These are phyloP conservation scores for Nymphalis io DNA, from an alignment of 1,140 invertebrate species.

Conservation along the genomic window DNA sequence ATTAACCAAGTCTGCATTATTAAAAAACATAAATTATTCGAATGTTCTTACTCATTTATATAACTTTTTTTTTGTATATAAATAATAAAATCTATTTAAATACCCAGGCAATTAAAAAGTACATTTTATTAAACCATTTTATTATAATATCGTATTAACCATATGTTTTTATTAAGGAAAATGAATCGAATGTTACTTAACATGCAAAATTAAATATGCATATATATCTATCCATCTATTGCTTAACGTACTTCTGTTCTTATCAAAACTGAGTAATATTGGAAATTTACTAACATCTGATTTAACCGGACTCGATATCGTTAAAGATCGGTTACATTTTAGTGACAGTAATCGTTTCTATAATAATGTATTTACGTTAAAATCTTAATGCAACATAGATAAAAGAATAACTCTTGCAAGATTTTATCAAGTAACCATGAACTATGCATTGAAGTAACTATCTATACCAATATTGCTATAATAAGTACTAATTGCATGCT, in stretches of 20 bases:
- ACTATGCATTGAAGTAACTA: not conserved
- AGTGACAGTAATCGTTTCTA: no score
- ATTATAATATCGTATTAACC: conserved; percentile 3
- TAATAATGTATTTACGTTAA: no score
- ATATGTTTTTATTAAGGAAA: not conserved
- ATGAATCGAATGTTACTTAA: not conserved
- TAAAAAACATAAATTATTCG: not conserved
- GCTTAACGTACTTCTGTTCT: not conserved
- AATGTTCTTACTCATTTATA: not conserved
- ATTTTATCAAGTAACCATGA: not conserved
- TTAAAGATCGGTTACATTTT: no score
- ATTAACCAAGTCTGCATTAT: no score
- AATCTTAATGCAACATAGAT: not conserved
- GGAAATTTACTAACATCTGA: no score
- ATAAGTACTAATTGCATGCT: no score
- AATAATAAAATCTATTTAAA: not conserved
- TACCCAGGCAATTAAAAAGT: not conserved
- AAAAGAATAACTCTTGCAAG: not conserved
- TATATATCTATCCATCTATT: not conserved
- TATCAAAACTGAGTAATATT: no score
- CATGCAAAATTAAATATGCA: no score
- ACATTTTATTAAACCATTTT: conserved; percentile 11
- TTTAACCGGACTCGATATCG: no score
- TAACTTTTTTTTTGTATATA: conserved; percentile 1
- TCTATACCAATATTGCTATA: no score